Base-by-base conservation (phyloP, 23 tunicate species). In the Styela plicata region DNA sequence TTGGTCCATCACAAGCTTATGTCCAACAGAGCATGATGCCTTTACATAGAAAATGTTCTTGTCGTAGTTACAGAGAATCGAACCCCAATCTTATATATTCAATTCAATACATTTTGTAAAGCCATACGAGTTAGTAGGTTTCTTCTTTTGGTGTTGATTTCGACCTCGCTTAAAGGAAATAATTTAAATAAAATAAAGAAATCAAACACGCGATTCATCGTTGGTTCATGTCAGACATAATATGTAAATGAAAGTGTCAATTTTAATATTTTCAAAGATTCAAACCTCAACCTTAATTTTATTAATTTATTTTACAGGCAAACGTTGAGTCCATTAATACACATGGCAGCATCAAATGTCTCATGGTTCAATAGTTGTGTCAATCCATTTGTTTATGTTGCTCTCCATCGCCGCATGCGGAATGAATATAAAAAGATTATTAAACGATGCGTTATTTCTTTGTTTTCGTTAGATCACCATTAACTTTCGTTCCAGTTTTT, bases 351-450 rank as follows among this genome's bases (percentile, higher is more conserved):
- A 28, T 89, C 95, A 70, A 89, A 89, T 57, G 70, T 94, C 27
- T 89, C 98, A 18, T 94, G 98, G 98, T 57, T 94, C 0, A 94
- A 94, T 83, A 85, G 95, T 37, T 94, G 98, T 37, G 87, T 87
- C 32, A 94, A 94, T 74, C 98, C 98, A 1, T 62, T 89, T 65
- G 77, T 94, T 31, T 94, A 89, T 85, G 90, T 84, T 24, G 31
- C 67, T 16, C 34, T 82, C 35, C 90, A 94, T 78, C 83, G 84
- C 64, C 77, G 90, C 23, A 91, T 91, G 97, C 71, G 85, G 31
- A 78, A 83, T 35, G 90, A 91, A 83, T 91, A 91, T 85, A 83
- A 86, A 31, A 69, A 79, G 0, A 62, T 86, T 17, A 29, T 91
- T 32, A 82, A 82, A 35, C 70, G 53, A 23, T 23, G 78, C 3